Conservation (phyloP, 2,113 vertebrate species). For the Deroptyus accipitrinus region DNA sequence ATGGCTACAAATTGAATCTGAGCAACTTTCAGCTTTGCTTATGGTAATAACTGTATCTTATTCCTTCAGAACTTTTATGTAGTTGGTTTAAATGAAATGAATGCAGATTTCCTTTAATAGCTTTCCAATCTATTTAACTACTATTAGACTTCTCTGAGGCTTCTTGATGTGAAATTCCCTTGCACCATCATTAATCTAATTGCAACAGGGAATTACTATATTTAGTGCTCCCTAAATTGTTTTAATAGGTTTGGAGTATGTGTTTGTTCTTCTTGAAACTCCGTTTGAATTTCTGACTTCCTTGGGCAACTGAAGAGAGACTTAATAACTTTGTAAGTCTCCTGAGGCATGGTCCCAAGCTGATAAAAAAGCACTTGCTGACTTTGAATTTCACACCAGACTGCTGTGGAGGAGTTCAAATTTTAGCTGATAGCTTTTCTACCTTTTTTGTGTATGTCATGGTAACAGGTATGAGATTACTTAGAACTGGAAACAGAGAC, state of each 20-base stretch:
- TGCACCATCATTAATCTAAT: slow-evolving; percentile 38
- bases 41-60: slow-evolving; percentile 2
- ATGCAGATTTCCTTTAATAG: slow-evolving; percentile 23
- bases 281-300: slow-evolving; percentile 41
- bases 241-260: slow-evolving; percentile 43
- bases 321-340: not conserved
- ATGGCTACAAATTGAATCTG: not conserved
- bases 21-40: not conserved
- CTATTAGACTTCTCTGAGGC: not conserved
- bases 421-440: not conserved
- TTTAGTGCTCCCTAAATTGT: slow-evolving; percentile 40
- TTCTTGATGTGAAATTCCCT: slow-evolving; percentile 31
- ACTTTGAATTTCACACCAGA: not conserved
- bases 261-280: slow-evolving; percentile 43
- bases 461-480: not conserved
- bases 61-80: not conserved
- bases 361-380: not conserved
- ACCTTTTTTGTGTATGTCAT: not conserved
- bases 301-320: slow-evolving; percentile 14
- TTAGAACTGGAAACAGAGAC: not conserved
- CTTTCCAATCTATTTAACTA: slow-evolving; percentile 12
- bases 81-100: slow-evolving; percentile 51
- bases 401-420: not conserved
- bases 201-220: slow-evolving; percentile 24
- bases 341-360: not conserved